phyloP scores from a whole-genome alignment of 2,797 vertebrate genomes.

The Threskiornis aethiopicus region DNA sequence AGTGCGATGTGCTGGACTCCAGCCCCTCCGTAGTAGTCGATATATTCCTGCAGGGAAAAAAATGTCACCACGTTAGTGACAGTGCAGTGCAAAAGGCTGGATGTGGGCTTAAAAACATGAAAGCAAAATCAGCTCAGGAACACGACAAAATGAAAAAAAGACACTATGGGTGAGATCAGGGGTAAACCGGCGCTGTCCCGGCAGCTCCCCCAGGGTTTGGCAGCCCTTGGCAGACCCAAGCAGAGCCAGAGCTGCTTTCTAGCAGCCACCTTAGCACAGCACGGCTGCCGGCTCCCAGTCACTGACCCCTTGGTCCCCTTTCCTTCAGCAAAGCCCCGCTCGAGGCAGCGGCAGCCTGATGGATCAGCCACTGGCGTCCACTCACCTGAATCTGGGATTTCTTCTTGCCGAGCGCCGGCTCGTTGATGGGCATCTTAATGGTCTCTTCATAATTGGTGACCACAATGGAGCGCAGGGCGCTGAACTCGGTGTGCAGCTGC shows the following conservation, averaged over 20 bases:
- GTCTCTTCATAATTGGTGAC: slow-evolving; percentile 95
- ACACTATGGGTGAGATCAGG: background rate
- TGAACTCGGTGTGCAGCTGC: slow-evolving; percentile 93
- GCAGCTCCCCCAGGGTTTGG: background rate
- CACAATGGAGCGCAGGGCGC: slow-evolving; percentile 92
- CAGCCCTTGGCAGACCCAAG: background rate
- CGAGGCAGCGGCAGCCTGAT: background rate
- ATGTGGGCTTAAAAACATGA: background rate
- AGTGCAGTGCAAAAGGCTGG: background rate
- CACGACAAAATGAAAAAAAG: background rate
- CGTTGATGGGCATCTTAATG: slow-evolving; percentile 98
- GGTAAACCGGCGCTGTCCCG: fast-evolving
- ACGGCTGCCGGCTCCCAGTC: background rate
- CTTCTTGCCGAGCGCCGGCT: slow-evolving; percentile 87
- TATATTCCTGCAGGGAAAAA: slow-evolving; percentile 83
- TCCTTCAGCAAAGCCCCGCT: background rate
- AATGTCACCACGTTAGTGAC: fast-evolving
- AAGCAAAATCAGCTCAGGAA: background rate
- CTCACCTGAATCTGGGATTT: slow-evolving; percentile 96
- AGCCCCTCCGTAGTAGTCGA: slow-evolving; percentile 92
- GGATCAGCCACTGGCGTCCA: fast-evolving
- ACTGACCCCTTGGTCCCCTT: background rate
- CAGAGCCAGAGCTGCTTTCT: background rate
- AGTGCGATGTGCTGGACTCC: slow-evolving; percentile 97
- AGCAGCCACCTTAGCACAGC: background rate